Evolutionary conservation across 2,797 vertebrate genomes (phyloP).

Genomic region (Antrozous pallidus): DNA sequence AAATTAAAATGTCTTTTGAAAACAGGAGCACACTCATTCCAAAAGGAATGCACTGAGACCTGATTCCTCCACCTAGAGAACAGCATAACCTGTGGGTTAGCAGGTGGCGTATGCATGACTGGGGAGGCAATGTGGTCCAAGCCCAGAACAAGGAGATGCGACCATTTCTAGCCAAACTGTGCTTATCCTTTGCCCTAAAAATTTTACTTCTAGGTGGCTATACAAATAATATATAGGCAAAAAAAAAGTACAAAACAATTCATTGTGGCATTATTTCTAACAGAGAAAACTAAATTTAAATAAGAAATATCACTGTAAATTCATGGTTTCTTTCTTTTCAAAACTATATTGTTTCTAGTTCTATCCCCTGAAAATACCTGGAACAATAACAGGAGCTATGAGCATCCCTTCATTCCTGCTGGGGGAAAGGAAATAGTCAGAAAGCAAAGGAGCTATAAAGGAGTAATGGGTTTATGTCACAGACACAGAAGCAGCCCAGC

Average conservation of each 20-base stretch:
- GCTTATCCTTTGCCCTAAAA: not conserved
- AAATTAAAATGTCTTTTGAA: not conserved
- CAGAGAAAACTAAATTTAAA: not conserved
- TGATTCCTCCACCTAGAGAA: not conserved
- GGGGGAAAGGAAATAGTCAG: not conserved
- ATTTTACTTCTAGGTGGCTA: not conserved
- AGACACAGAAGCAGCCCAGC: not conserved
- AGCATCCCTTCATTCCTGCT: too few species aligned
- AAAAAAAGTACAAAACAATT: not conserved
- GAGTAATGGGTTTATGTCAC: not conserved
- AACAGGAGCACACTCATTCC: not conserved
- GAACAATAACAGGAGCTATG: too few species aligned
- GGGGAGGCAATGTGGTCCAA: not conserved
- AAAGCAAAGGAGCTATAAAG: not conserved
- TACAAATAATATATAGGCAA: not conserved
- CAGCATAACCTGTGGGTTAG: fast-evolving
- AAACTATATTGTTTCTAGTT: not conserved
- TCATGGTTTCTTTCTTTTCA: not conserved
- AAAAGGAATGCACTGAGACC: not conserved
- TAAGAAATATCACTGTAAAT: not conserved
- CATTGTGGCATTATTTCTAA: not conserved
- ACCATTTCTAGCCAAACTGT: too few species aligned
- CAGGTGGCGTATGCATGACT: fast-evolving
- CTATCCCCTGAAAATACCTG: not conserved
- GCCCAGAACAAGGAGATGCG: fast-evolving